Evolutionary conservation across 2,113 vertebrate species (phyloP), one percentile per base, ranked within the genome.

Genomic region (Cranoglanis bouderius): DNA sequence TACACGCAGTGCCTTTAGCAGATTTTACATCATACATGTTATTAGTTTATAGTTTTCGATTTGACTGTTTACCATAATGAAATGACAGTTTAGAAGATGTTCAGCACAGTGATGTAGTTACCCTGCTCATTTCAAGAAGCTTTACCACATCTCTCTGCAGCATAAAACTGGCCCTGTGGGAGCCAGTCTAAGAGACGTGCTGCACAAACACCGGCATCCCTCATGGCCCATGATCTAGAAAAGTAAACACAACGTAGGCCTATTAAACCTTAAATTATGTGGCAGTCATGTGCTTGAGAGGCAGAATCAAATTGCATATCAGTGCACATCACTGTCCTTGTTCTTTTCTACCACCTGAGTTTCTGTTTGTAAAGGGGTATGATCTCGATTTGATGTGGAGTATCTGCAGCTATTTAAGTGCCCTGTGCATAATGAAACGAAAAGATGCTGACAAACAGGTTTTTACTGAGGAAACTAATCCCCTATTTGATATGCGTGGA

Each of bases 231-330:
- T 84, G 38, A 65, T 35, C 46, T 74, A 72, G 57, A 32, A 84
- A 85, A 88, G 84, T 88, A 86, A 88, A 83, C 70, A 78, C 77
- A 51, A 59, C 38, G 65, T 75, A 35, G 8, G 65, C 85, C n/a
- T 16, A 85, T 7, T 57, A 72, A 77, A 77, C 84, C 61, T 35
- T 32, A 81, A 24, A 82, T 78, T 38, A 82, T 82, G 77, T 85
- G 57, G 29, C 6, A 78, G 87, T 67, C 55, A 59, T 81, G 32
- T 9, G 7, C 59, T 67, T 81, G 38, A 63, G 74, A n/a, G 38
- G 38, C 19, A 5, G 55, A 83, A 61, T 61, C 29, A 61, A 83
- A 83, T 87, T 80, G 18, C 77, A 29, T 46, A 35, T 85, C 61
- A 77, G 26, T 85, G 75, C 61, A 80, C 55, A 72, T 82, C 83